Evolutionary conservation across 2,888 invertebrate genomes (phyloP).

Genomic region (Lamellibrachia satsuma): DNA sequence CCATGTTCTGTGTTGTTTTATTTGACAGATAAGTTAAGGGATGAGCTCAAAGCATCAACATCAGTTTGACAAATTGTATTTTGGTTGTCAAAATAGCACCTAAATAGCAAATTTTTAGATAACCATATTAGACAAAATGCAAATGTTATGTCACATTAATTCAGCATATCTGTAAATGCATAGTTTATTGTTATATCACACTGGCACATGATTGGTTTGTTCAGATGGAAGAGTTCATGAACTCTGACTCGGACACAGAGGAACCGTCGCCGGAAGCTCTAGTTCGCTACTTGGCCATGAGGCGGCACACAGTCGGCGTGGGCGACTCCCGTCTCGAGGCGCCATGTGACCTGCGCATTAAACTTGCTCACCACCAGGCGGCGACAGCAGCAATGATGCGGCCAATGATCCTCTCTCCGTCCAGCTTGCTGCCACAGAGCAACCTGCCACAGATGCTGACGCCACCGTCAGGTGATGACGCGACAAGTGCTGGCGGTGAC

Average conservation of each 20-base stretch:
- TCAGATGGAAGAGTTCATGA: conserved; percentile 28
- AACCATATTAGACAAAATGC: too few relatives aligned
- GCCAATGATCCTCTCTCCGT: conserved; percentile 39
- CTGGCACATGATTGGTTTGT: not conserved
- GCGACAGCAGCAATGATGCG: not conserved
- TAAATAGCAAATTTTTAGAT: too few relatives aligned
- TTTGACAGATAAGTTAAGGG: not conserved
- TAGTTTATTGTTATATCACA: too few relatives aligned
- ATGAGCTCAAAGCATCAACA: too few relatives aligned
- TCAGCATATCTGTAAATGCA: too few relatives aligned
- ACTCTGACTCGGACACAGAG: conserved; percentile 56
- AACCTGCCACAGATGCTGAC: conserved; percentile 87
- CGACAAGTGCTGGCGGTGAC: not conserved
- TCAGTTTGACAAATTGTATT: too few relatives aligned
- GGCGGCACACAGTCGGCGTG: conserved; percentile 90
- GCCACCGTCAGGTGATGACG: conserved; percentile 81
- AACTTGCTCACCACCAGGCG: conserved; percentile 58
- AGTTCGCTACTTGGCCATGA: conserved; percentile 71
- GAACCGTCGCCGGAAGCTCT: conserved; percentile 66
- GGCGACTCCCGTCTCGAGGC: conserved; percentile 88
- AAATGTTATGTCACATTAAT: too few relatives aligned
- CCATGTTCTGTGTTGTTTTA: not conserved
- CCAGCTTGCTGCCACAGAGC: conserved; percentile 76
- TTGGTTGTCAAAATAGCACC: too few relatives aligned
- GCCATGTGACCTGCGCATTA: conserved; percentile 52